phyloP scores from a whole-genome alignment of 2,888 invertebrate species.

The Xestia sexstrigata region DNA sequence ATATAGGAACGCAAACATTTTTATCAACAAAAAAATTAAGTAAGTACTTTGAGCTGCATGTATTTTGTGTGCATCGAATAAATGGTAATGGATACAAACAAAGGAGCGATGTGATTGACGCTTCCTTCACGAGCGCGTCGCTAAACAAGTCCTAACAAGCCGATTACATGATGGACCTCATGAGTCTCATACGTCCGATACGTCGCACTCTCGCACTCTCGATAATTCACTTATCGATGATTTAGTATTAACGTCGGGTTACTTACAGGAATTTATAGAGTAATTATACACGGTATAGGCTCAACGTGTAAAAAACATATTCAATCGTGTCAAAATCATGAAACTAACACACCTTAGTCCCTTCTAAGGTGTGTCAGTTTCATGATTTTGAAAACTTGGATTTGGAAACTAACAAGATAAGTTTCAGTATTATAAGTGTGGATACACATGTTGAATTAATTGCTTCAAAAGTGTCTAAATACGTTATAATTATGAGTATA shows the following conservation, averaged over 20 bases:
- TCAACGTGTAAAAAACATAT: no score
- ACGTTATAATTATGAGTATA: neutral
- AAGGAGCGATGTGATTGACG: conserved; percentile 38
- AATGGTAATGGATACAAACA: conserved; percentile 38
- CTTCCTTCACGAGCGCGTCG: conserved; percentile 42
- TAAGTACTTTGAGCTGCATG: conserved; percentile 5
- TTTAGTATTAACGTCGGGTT: neutral
- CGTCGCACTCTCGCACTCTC: no score
- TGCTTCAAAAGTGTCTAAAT: neutral
- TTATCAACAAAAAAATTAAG: neutral
- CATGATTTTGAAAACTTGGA: neutral
- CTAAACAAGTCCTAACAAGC: conserved; percentile 17
- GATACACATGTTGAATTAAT: neutral
- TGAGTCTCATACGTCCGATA: neutral
- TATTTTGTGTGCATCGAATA: conserved; percentile 27
- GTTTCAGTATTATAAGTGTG: neutral
- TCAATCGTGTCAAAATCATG: no score
- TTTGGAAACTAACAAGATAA: neutral
- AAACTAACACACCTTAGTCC: no score
- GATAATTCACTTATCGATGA: conserved; percentile 12
- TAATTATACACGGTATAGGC: no score
- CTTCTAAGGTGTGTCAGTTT: neutral
- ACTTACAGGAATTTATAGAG: neutral
- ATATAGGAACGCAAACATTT: neutral
- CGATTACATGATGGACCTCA: conserved; percentile 29